Conservation (phyloP, 2,113 vertebrate species). For the Cryptotis parvus region DNA sequence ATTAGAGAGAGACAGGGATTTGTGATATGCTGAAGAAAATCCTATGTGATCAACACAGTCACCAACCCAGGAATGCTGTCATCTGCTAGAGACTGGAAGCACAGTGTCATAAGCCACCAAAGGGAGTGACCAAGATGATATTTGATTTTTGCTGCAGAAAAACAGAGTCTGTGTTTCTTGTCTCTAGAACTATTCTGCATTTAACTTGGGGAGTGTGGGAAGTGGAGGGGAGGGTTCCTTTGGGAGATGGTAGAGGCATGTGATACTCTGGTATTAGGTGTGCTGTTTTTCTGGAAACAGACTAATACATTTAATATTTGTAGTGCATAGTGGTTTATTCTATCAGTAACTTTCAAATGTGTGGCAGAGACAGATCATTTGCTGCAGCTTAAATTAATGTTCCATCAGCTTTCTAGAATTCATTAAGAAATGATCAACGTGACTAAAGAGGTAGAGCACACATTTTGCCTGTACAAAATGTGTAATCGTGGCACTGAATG, state of each 20-base stretch:
- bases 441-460: no score
- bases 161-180: neutral
- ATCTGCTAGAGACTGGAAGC: neutral
- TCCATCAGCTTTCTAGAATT: conserved; percentile 21
- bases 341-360: conserved; percentile 27
- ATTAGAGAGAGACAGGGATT: neutral
- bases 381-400: neutral
- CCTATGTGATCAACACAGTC: neutral
- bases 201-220: no score
- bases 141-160: neutral
- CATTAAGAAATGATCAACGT: neutral
- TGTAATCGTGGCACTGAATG: no score
- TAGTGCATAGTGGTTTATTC: conserved; percentile 2
- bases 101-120: neutral
- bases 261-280: neutral
- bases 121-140: neutral
- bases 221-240: no score
- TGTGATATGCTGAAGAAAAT: neutral
- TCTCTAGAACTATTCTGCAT: neutral
- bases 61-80: no score
- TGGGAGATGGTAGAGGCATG: neutral
- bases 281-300: conserved; percentile 22
- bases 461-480: no score
- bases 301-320: neutral
- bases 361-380: conserved; percentile 8